Evolutionary conservation across 1,140 invertebrate species (phyloP), one percentile per base, ranked within the genome.

Genomic region (Aphelinus atriplicis): DNA sequence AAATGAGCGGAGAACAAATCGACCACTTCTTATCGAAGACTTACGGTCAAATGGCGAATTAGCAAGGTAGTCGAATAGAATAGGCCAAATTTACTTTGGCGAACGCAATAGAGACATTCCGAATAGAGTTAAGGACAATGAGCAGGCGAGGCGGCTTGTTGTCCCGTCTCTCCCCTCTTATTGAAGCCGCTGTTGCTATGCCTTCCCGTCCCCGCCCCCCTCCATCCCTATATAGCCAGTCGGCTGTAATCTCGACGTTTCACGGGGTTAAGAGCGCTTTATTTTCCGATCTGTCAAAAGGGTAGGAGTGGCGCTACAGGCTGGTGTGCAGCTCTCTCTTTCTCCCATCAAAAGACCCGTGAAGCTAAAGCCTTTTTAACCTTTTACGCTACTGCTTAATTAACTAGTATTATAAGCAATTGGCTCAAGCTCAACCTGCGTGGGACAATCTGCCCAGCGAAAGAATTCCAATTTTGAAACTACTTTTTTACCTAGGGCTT

Each of bases 81-180:
- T 55, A 55, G 53, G 53, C 48, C 61, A 9, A 5, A 3, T 9
- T 46, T 10, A n/a, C 61, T 9, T 53, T 6, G 10, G 50, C 68
- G 68, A 73, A 67, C 72, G 64, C 66, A 73, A 67, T 68, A 73
- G 48, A 26, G 57, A 10, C 65, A 73, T 73, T 68, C 57, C 72
- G 42, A 73, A 73, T 53, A 55, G 64, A 73, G 72, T 61, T 65
- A 65, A 64, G 63, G 56, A 73, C 64, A 61, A 67, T 67, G 61
- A 51, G 63, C 53, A 64, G 46, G 55, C 56, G 70, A 63, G 53
- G 70, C 65, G 48, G 53, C 56, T 66, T 65, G 71, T 72, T 58
- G 62, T 72, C 57, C 6, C 42, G 4, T 43, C 47, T 47, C 69
- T 26, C 56, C 51, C 70, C 26, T 47, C 45, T 57, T 51, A 3